Evolutionary conservation across 1,140 invertebrate species (phyloP), one percentile per base, ranked within the genome.

Genomic region (Ceratitis capitata): DNA sequence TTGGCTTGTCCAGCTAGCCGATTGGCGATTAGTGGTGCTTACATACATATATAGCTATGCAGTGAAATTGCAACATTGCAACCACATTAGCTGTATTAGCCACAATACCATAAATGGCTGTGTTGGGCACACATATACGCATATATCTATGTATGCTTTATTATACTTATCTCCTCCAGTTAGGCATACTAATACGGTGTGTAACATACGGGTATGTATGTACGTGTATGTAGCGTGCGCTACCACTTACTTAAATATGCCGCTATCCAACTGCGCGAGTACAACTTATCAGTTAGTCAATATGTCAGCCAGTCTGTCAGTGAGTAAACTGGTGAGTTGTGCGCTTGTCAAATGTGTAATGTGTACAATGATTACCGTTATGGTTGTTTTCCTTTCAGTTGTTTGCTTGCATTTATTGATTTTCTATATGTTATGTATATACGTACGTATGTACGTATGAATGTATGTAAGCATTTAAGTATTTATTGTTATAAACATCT

Each of bases 291-390:
- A 78, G 69, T 39, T 4, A 78, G 69, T 78, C n/a, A 78, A 78
- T 78, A 78, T 78, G 69, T 78, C 69, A 78, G 69, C 26, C 42
- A 78, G 69, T 78, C 69, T 78, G 69, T 78, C 39, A 78, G 56
- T 61, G 26, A 61, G 69, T 78, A 56, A 23, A 56, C 23, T 78
- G 69, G 69, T 78, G 19, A 78, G 69, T 26, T 78, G 69, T 78
- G 69, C 69, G 69, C 35, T 45, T 78, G 69, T 78, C 69, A 47
- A 78, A 26, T 78, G 39, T 45, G 39, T 45, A 39, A 35, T 78
- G 39, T 45, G 39, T 45, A 39, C 14, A 78, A 69, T 29, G 16
- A 32, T 64, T 35, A 64, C 26, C 35, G 61, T 32, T 69, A 69
- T 35, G 35, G 16, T 14, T 32, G 5, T 69, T 32, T 19, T 39